These are phyloP conservation scores for Ditula angustiorana DNA, from an alignment of 2,888 invertebrate species.

Conservation along the genomic window DNA sequence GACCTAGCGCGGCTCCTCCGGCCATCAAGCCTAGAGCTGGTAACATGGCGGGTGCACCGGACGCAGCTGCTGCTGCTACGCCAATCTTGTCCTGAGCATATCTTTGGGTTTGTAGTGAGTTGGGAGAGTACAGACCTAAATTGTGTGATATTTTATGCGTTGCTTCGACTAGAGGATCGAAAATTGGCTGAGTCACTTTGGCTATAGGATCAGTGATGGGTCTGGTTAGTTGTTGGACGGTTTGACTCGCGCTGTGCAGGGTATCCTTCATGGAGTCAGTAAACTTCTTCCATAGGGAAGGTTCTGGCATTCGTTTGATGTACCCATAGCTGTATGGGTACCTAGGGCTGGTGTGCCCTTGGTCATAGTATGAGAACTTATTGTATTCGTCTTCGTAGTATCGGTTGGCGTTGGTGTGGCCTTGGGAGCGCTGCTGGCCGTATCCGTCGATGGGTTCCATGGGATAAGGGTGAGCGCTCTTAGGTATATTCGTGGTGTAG, in stretches of 20 bases:
- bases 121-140: slow-evolving; percentile 86
- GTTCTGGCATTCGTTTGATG: slow-evolving; percentile 84
- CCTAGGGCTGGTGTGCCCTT: slow-evolving; percentile 71
- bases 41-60: slow-evolving; percentile 87
- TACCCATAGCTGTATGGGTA: slow-evolving; percentile 87
- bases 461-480: slow-evolving; percentile 85
- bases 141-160: slow-evolving; percentile 92
- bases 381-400: slow-evolving; percentile 82
- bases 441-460: slow-evolving; percentile 80
- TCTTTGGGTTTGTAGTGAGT: slow-evolving; percentile 74
- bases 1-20: slow-evolving; percentile 92
- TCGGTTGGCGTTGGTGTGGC: slow-evolving; percentile 73
- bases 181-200: slow-evolving; percentile 87
- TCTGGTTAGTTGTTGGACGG: slow-evolving; percentile 87
- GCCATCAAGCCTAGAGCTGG: slow-evolving; percentile 92
- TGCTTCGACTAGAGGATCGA: slow-evolving; percentile 91
- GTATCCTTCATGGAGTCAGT: slow-evolving; percentile 90
- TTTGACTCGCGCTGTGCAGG: slow-evolving; percentile 89
- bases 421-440: slow-evolving; percentile 75
- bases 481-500: slow-evolving; percentile 80
- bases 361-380: slow-evolving; percentile 84
- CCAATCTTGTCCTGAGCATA: slow-evolving; percentile 88
- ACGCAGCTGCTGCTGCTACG: slow-evolving; percentile 76
- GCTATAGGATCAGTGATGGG: slow-evolving; percentile 86
- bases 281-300: slow-evolving; percentile 90